Conservation (phyloP, 2,113 vertebrate genomes). For the Brachypteracias leptosomus region DNA sequence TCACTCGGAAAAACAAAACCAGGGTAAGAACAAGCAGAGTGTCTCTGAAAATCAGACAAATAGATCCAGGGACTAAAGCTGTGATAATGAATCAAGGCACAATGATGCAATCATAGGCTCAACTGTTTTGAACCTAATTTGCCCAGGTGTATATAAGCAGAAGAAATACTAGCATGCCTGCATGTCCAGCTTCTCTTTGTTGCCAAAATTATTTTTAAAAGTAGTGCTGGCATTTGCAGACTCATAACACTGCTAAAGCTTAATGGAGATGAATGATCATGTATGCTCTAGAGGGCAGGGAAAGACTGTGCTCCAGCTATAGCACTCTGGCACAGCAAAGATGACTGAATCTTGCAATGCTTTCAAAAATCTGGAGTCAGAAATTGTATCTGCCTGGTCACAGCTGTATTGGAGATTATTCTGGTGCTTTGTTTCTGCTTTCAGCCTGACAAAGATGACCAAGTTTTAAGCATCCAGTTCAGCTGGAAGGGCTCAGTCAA, state of each 20-base stretch:
- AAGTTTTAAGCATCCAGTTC: conserved; percentile 87
- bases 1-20: conserved; percentile 73
- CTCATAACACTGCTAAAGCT: not conserved
- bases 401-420: not conserved
- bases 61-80: not conserved
- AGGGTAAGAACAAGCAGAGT: conserved; percentile 65
- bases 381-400: not conserved
- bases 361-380: not conserved
- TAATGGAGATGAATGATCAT: not conserved
- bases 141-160: not conserved
- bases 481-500: conserved; percentile 86
- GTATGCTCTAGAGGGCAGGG: not conserved
- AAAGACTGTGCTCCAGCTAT: not conserved
- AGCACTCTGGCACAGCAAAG: not conserved
- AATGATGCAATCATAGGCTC: not conserved
- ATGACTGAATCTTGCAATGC: not conserved
- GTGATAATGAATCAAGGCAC: not conserved
- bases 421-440: not conserved
- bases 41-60: not conserved
- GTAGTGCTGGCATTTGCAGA: not conserved
- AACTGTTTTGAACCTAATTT: not conserved
- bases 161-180: not conserved
- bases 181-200: not conserved
- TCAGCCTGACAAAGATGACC: conserved; percentile 84
- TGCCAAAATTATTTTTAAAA: not conserved